These are phyloP conservation scores for Ceuthmochares aereus DNA, from an alignment of 2,113 vertebrate genomes.

Conservation along the genomic window DNA sequence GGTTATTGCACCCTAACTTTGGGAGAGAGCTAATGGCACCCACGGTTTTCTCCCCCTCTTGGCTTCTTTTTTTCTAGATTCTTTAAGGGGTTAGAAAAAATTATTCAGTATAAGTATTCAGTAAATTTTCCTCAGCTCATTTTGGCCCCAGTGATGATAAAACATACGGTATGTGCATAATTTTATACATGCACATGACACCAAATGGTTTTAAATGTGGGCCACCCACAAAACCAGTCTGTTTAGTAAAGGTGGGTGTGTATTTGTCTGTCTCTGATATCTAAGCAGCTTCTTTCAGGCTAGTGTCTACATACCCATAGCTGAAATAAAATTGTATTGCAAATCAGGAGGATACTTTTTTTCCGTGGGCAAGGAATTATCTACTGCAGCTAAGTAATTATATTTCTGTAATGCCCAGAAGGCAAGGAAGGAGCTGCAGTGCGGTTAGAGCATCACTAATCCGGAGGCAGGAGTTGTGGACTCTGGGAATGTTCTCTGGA, in stretches of 20 bases:
- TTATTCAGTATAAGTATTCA: not conserved
- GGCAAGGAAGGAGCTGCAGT: not conserved
- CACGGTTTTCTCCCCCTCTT: not conserved
- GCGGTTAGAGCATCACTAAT: not conserved
- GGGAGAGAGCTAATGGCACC: not conserved
- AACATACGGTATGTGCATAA: not conserved
- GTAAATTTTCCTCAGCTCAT: not conserved
- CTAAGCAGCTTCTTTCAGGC: not conserved
- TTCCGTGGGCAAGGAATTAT: not conserved
- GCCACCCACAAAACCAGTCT: conserved; percentile 17
- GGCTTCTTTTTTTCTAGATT: not conserved
- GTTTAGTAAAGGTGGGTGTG: not conserved
- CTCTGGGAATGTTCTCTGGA: not conserved
- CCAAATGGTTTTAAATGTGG: not conserved
- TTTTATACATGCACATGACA: not conserved
- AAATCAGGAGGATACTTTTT: not conserved
- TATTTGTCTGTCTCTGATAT: conserved; percentile 16
- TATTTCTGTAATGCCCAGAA: not conserved
- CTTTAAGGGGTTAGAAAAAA: not conserved
- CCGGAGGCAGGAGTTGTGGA: not conserved
- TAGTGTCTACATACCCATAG: not conserved
- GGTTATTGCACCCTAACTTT: not conserved
- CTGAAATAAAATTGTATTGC: not conserved
- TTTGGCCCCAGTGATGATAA: not conserved
- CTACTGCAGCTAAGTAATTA: not conserved